A percentile compares a stretch with the other conserved stretches of the same genome.
phyloP scores from a whole-genome alignment of 2,113 vertebrate species.

The Vicugna pacos region DNA sequence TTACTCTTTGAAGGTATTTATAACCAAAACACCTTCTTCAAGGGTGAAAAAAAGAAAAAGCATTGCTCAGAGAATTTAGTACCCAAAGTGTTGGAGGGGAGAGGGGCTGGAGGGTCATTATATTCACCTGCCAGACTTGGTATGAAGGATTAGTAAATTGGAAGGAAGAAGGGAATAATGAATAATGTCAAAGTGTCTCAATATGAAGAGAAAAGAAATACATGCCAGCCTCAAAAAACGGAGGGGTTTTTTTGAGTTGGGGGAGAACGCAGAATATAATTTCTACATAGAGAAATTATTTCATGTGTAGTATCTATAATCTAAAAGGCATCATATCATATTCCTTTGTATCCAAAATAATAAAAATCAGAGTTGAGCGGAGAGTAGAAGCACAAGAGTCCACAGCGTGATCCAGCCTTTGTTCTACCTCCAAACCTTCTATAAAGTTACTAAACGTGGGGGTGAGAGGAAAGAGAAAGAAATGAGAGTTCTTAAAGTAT shows the following conservation, averaged over 20 bases:
- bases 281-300: background rate
- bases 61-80: background rate
- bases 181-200: background rate
- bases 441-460: background rate
- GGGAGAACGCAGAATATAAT: background rate
- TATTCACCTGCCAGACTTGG: background rate
- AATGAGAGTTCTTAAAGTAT: background rate
- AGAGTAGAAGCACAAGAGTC: background rate
- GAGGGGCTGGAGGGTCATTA: background rate
- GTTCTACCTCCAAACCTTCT: background rate
- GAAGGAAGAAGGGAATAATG: background rate
- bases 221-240: background rate
- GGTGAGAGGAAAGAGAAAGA: background rate
- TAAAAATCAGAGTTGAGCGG: background rate
- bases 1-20: conserved; percentile 48
- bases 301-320: background rate
- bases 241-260: accelerated
- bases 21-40: conserved; percentile 49
- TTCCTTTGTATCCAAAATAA: background rate
- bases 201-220: background rate
- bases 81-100: background rate
- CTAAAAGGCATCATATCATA: background rate
- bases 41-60: background rate
- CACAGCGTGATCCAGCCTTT: background rate
- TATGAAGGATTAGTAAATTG: background rate